These are phyloP conservation scores for Urophycis tenuis DNA, from an alignment of 2,797 vertebrate species.

Conservation along the genomic window DNA sequence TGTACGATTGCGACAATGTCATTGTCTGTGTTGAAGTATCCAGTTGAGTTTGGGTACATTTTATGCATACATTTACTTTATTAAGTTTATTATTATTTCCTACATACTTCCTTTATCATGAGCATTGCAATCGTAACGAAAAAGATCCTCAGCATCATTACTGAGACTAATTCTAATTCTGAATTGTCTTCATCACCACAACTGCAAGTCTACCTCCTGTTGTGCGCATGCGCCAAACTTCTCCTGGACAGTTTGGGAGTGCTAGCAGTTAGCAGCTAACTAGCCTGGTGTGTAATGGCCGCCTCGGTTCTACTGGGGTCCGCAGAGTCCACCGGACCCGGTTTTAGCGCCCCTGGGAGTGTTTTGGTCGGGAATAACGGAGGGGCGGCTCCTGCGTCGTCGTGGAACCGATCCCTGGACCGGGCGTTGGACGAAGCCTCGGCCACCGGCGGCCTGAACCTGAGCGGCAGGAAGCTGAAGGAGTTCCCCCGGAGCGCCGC, in stretches of 20 bases:
- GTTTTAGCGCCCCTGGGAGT: slow-evolving; percentile 48
- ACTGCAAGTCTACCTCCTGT: not conserved
- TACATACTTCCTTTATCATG: not conserved
- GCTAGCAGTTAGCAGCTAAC: slow-evolving; percentile 59
- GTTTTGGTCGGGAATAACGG: slow-evolving; percentile 38
- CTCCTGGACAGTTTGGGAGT: slow-evolving; percentile 42
- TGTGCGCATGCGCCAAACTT: slow-evolving; percentile 47
- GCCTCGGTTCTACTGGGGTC: slow-evolving; percentile 77
- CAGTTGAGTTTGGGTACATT: not conserved
- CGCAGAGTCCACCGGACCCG: slow-evolving; percentile 68
- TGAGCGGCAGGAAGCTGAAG: slow-evolving; percentile 97
- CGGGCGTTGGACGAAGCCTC: slow-evolving; percentile 90
- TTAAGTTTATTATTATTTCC: not conserved
- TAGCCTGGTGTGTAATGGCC: slow-evolving; percentile 81
- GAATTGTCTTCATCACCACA: not conserved
- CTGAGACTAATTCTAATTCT: not conserved
- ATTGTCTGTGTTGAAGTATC: not conserved
- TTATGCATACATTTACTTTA: not conserved
- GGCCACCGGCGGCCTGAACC: slow-evolving; percentile 82
- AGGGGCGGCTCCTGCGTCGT: slow-evolving; percentile 61
- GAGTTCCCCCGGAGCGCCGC: slow-evolving; percentile 91
- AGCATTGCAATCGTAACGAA: not conserved
- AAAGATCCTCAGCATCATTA: not conserved
- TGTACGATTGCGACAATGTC: not conserved
- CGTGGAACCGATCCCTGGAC: slow-evolving; percentile 91